phyloP scores from a whole-genome alignment of 2,113 vertebrate genomes.

The Chaenogobius annularis region DNA sequence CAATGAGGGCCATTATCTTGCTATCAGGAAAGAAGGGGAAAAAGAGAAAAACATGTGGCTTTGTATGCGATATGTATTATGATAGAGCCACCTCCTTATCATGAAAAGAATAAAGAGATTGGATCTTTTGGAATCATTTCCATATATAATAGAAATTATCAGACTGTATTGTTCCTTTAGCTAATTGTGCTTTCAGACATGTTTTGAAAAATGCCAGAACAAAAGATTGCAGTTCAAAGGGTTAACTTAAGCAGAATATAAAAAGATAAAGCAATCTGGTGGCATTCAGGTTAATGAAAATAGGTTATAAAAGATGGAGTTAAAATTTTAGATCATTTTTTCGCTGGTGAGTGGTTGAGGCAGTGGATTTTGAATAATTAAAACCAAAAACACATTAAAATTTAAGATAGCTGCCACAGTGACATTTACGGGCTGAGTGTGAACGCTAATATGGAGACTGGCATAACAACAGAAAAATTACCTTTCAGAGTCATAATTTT shows the following conservation, averaged over 20 bases:
- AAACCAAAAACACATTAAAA: slow-evolving; percentile 23
- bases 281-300: not conserved
- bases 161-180: slow-evolving; percentile 45
- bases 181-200: slow-evolving; percentile 50
- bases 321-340: not conserved
- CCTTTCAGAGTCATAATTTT: not conserved
- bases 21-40: slow-evolving; percentile 52
- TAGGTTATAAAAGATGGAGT: not conserved
- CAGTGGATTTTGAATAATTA: slow-evolving; percentile 14
- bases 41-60: slow-evolving; percentile 46
- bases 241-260: slow-evolving; percentile 21
- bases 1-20: slow-evolving; percentile 69
- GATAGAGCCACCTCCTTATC: slow-evolving; percentile 31
- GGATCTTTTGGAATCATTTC: slow-evolving; percentile 60
- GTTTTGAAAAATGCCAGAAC: slow-evolving; percentile 31
- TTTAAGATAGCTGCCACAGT: slow-evolving; percentile 68
- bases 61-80: slow-evolving; percentile 43
- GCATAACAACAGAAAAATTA: not conserved
- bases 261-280: not conserved
- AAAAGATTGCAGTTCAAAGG: slow-evolving; percentile 24
- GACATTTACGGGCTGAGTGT: slow-evolving; percentile 3
- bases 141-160: slow-evolving; percentile 64
- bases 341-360: slow-evolving; percentile 2
- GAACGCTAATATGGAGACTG: slow-evolving; percentile 65
- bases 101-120: slow-evolving; percentile 46